Evolutionary conservation across 2,888 invertebrate genomes (phyloP).

Genomic region (Laspeyria flexula): DNA sequence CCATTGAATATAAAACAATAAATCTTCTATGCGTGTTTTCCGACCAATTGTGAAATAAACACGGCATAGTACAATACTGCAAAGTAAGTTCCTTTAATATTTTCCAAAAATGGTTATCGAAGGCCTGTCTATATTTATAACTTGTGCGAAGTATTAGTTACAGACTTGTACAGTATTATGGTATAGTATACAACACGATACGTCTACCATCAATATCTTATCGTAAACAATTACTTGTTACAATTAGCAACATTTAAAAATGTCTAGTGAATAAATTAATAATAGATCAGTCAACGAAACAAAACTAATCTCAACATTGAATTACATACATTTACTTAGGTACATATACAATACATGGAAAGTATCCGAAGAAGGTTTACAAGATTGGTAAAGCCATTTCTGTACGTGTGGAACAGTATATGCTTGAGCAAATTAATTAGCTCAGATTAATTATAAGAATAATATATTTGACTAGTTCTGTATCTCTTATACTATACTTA

Average conservation of each 20-base stretch:
- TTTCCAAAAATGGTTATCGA: too few relatives aligned
- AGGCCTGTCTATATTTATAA: too few relatives aligned
- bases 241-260: constrained; percentile 20
- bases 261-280: constrained; percentile 25
- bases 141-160: too few relatives aligned
- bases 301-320: constrained; percentile 20
- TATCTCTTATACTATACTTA: constrained; percentile 70
- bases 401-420: constrained; percentile 40
- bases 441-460: constrained; percentile 62
- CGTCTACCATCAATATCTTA: constrained; percentile 17
- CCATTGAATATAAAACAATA: too few relatives aligned
- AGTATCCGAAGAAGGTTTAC: constrained; percentile 4
- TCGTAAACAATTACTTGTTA: constrained; percentile 20
- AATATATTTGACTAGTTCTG: constrained; percentile 82
- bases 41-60: too few relatives aligned
- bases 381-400: constrained; percentile 37
- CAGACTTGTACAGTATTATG: constrained; percentile 24
- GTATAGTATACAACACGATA: constrained; percentile 10
- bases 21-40: too few relatives aligned
- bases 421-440: constrained; percentile 72
- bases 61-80: too few relatives aligned
- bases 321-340: constrained; percentile 35
- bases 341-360: background rate
- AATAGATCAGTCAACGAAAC: constrained; percentile 40
- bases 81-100: too few relatives aligned